Evolutionary conservation across 2,797 vertebrate genomes (phyloP), one percentile per base, ranked within the genome.

Genomic region (Aphelocoma californica): DNA sequence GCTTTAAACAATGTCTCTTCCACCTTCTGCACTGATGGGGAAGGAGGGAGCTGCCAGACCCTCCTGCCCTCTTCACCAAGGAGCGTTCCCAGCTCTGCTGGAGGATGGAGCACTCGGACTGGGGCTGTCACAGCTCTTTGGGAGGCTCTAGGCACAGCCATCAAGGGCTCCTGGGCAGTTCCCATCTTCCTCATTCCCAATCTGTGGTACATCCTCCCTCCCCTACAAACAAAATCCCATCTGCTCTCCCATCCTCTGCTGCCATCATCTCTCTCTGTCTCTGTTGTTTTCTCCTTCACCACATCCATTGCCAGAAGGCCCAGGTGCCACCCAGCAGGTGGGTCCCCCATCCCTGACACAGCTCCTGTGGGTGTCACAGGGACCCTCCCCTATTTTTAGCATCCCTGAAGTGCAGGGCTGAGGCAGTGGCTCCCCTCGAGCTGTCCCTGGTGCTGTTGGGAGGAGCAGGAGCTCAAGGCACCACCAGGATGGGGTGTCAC

Each of bases 1-100:
- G 95, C 95, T 94, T 97, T 91, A 81, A 95, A 96, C 95, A 96
- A 91, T 75, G 88, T 54, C 85, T 95, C 88, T 64, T 64, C 81
- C 85, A 94, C 93, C 95, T 95, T 77, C 94, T 60, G 66, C 82
- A 31, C 23, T 8, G 62, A 28, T 48, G 51, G 66, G 85, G 58
- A 53, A 64, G 71, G 24, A 53, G 44, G 75, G 79, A 93, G 75
- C 87, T 88, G 71, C 67, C 86, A 94, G 86, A 31, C 19, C 69
- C 54, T 8, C 31, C 82, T 62, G 81, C 75, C 69, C 71, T n/a
- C 42, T 26, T 25, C 74, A 6, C 10, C 82, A 5, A 4, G 70
- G 70, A 51, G 25, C 4, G 0, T 16, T 23, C 50, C 47, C 23
- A 4, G 18, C 6, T 7, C 3, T 8, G 14, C 47, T 12, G 74